These are phyloP conservation scores for Shinisaurus crocodilurus DNA, from an alignment of 2,113 vertebrate species.

Conservation along the genomic window DNA sequence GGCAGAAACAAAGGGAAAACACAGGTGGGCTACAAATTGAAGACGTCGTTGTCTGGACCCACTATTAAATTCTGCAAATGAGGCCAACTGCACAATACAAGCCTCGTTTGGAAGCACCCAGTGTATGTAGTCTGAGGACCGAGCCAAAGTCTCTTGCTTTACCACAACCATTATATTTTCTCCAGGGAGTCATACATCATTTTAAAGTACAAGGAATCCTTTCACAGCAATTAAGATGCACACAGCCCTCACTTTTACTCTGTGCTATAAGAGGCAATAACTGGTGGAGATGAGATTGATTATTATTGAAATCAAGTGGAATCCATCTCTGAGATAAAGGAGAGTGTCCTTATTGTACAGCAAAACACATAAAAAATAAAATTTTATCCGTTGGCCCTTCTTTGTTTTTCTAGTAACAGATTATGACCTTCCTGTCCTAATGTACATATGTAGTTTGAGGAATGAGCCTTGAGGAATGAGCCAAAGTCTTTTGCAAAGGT, in stretches of 20 bases:
- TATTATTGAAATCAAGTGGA: conserved; percentile 49
- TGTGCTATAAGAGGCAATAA: conserved; percentile 61
- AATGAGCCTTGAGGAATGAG: too few relatives aligned
- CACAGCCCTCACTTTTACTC: conserved; percentile 48
- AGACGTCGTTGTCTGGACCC: too few relatives aligned
- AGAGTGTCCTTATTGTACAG: conserved; percentile 51
- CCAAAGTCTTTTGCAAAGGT: too few relatives aligned
- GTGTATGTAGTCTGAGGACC: neutral
- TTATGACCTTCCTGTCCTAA: neutral
- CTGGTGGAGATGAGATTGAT: conserved; percentile 53
- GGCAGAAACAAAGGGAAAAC: too few relatives aligned
- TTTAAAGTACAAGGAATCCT: conserved; percentile 58
- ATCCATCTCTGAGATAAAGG: conserved; percentile 51
- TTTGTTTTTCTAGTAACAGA: conserved; percentile 28
- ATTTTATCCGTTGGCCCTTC: conserved; percentile 35
- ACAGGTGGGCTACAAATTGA: too few relatives aligned
- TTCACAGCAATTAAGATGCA: conserved; percentile 59
- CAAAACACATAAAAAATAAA: conserved; percentile 16
- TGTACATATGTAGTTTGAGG: too few relatives aligned
- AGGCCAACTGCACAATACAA: too few relatives aligned
- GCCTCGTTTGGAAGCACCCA: neutral
- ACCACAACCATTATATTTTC: conserved; percentile 48
- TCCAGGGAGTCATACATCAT: neutral
- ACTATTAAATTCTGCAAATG: too few relatives aligned
- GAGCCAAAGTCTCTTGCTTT: conserved; percentile 24